Evolutionary conservation across 92 coral and sea anemone genomes (phyloP).

Genomic region (Hydrozoanthus gracilis): DNA sequence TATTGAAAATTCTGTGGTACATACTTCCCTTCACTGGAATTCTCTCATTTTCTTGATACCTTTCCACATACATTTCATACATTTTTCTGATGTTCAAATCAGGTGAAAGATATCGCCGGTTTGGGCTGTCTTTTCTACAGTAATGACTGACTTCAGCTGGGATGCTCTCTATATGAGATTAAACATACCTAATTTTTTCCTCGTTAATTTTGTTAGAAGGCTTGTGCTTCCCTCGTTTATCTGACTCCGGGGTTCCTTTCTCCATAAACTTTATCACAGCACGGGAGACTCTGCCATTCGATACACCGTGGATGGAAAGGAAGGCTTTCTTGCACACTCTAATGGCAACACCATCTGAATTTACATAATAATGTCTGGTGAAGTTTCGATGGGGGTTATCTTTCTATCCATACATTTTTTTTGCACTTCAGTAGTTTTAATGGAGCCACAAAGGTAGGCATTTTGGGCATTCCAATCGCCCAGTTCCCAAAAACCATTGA

Average conservation of each 20-base stretch:
- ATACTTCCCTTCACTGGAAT: constrained; percentile 56
- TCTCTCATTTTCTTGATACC: constrained; percentile 41
- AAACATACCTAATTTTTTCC: not conserved
- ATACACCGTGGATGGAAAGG: constrained; percentile 53
- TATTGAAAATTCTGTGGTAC: constrained; percentile 58
- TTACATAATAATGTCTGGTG: constrained; percentile 53
- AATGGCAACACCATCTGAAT: constrained; percentile 45
- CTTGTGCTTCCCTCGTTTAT: constrained; percentile 46
- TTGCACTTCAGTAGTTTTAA: constrained; percentile 50
- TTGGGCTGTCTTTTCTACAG: constrained; percentile 50
- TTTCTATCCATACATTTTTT: constrained; percentile 57
- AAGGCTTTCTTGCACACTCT: constrained; percentile 59
- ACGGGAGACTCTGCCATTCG: constrained; percentile 58
- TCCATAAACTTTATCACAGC: constrained; percentile 40
- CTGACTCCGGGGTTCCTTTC: constrained; percentile 51
- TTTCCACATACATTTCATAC: constrained; percentile 63
- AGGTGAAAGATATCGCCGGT: constrained; percentile 28
- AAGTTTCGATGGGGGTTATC: constrained; percentile 47
- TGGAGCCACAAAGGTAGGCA: constrained; percentile 61
- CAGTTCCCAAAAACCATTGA: constrained; percentile 58
- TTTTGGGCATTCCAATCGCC: constrained; percentile 65
- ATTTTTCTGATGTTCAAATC: constrained; percentile 54
- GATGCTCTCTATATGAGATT: constrained; percentile 35
- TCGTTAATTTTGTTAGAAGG: constrained; percentile 29
- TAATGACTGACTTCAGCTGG: constrained; percentile 46